Evolutionary conservation across 2,113 vertebrate genomes (phyloP).

Genomic region (Myrmecobius fasciatus): DNA sequence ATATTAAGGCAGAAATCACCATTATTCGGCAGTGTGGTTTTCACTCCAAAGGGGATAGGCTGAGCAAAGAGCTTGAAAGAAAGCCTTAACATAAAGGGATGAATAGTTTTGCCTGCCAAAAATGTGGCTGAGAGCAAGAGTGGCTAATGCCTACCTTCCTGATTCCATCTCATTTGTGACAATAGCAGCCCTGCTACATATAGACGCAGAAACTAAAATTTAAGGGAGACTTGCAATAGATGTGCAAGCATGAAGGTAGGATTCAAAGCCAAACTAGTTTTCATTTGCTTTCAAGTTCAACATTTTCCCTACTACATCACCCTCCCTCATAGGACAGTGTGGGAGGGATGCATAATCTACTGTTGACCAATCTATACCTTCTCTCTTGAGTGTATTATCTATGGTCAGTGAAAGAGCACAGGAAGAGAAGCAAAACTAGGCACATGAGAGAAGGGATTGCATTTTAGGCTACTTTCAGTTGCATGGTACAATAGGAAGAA

Average conservation of each 20-base stretch:
- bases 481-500: not conserved
- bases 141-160: not conserved
- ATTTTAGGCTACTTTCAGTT: not conserved
- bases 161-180: not conserved
- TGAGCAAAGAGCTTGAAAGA: not conserved
- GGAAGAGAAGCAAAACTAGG: not conserved
- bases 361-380: not conserved
- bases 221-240: not conserved
- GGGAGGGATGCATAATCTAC: not conserved
- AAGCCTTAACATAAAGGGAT: not conserved
- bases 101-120: not conserved
- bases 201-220: not conserved
- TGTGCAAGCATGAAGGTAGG: not conserved
- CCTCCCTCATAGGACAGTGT: not conserved
- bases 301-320: not conserved
- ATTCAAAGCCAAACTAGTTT: not conserved
- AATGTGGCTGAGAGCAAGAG: not conserved
- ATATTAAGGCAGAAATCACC: not conserved
- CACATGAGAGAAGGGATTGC: not conserved
- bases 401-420: not conserved
- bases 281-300: not conserved
- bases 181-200: not conserved
- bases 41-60: not conserved
- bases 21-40: not conserved
- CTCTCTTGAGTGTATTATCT: not conserved